Percentiles rank a stretch among this genome's conserved stretches.
Conservation (phyloP, 2,113 vertebrate genomes). For the Zosterops lateralis region DNA sequence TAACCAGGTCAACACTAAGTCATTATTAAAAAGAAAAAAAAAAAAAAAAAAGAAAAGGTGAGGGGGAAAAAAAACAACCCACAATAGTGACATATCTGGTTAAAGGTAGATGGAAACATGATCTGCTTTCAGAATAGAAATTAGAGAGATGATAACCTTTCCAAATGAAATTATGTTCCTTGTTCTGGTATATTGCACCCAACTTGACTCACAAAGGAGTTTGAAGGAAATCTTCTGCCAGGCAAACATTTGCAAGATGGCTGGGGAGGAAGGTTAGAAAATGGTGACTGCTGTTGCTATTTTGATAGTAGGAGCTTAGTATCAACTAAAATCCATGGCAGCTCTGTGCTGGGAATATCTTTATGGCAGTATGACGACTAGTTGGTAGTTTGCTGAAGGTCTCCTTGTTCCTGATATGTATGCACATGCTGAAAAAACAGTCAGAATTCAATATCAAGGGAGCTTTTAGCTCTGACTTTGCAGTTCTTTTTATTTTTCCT, state of each 20-base stretch:
- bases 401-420: not conserved
- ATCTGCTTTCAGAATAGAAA: constrained; percentile 42
- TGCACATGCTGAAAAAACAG: not conserved
- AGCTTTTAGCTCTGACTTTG: not conserved
- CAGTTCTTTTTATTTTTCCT: not conserved
- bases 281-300: not conserved
- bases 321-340: not conserved
- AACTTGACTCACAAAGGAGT: not conserved
- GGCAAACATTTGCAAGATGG: not conserved
- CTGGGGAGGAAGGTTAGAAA: not conserved
- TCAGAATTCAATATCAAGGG: not conserved
- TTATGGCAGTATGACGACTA: not conserved
- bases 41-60: too few species aligned
- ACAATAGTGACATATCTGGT: not conserved
- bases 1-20: constrained; percentile 30
- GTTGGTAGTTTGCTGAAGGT: not conserved
- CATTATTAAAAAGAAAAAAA: not conserved
- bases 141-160: constrained; percentile 50
- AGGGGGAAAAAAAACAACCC: fast-evolving
- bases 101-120: constrained; percentile 5
- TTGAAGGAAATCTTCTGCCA: not conserved
- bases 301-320: not conserved
- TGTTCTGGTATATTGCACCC: not conserved
- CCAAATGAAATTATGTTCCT: not conserved
- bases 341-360: not conserved